phyloP scores from a whole-genome alignment of 2,797 vertebrate species.

The Threskiornis aethiopicus region DNA sequence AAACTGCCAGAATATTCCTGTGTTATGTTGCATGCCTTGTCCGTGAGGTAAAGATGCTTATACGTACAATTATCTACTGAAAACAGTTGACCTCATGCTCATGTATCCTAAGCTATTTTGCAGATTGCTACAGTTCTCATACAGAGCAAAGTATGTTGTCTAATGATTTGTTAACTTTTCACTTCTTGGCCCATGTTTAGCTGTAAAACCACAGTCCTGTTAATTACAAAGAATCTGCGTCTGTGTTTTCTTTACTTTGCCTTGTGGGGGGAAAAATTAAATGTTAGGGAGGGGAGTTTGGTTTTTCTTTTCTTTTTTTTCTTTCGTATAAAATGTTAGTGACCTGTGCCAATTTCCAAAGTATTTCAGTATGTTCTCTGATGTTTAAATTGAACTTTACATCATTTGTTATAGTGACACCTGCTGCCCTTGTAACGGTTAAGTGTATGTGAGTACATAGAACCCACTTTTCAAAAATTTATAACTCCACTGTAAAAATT shows the following conservation, averaged over 20 bases:
- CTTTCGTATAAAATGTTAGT: constrained; percentile 21
- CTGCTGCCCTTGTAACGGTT: constrained; percentile 54
- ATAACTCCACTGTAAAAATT: constrained; percentile 49
- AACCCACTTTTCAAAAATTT: constrained; percentile 46
- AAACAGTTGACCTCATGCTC: constrained; percentile 63
- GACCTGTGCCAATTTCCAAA: constrained; percentile 60
- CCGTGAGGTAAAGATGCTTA: constrained; percentile 51
- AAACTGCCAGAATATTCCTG: neutral
- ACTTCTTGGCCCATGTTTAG: constrained; percentile 9
- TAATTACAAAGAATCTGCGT: constrained; percentile 57
- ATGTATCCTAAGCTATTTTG: constrained; percentile 40
- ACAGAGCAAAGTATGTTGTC: neutral
- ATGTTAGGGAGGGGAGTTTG: neutral
- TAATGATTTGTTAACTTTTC: constrained; percentile 53
- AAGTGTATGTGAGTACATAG: constrained; percentile 27
- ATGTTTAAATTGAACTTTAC: constrained; percentile 66
- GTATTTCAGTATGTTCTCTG: constrained; percentile 56
- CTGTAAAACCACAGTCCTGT: constrained; percentile 28
- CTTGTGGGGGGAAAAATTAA: neutral
- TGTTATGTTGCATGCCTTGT: constrained; percentile 24
- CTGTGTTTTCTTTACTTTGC: constrained; percentile 50
- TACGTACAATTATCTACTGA: constrained; percentile 52
- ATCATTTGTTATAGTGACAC: constrained; percentile 63
- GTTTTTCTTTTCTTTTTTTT: neutral
- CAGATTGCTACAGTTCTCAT: neutral